Evolutionary conservation across 2,113 vertebrate genomes (phyloP).

Genomic region (Lethenteron reissneri): DNA sequence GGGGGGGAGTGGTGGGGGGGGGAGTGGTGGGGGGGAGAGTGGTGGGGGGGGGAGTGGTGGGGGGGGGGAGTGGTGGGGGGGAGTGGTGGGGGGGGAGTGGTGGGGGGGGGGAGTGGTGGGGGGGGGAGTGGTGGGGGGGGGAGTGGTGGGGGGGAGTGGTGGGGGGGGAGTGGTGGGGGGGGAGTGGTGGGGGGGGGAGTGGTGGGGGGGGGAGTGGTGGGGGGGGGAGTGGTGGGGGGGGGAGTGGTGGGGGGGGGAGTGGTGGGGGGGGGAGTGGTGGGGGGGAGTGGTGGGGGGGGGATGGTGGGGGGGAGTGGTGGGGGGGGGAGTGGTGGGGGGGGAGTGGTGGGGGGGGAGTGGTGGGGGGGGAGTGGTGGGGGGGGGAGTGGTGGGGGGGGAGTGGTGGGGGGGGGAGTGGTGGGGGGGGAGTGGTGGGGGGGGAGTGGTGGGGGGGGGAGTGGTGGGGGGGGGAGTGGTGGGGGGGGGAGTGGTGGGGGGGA

Average conservation of each 20-base stretch:
- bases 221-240: slow-evolving; percentile 5
- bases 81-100: background rate
- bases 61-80: background rate
- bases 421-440: slow-evolving; percentile 10
- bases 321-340: background rate
- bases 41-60: background rate
- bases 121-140: slow-evolving; percentile 4
- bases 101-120: slow-evolving; percentile 7
- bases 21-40: no score
- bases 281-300: background rate
- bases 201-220: slow-evolving; percentile 7
- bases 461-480: slow-evolving; percentile 13
- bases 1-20: background rate
- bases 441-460: slow-evolving; percentile 6
- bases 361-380: background rate
- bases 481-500: slow-evolving; percentile 11
- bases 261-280: background rate
- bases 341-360: background rate
- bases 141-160: background rate
- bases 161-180: background rate
- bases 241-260: background rate
- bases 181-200: background rate
- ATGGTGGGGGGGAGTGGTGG: background rate
- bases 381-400: background rate
- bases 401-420: slow-evolving; percentile 3